Base-by-base conservation (phyloP, 2,888 invertebrate genomes). In the Anodontia alba region DNA sequence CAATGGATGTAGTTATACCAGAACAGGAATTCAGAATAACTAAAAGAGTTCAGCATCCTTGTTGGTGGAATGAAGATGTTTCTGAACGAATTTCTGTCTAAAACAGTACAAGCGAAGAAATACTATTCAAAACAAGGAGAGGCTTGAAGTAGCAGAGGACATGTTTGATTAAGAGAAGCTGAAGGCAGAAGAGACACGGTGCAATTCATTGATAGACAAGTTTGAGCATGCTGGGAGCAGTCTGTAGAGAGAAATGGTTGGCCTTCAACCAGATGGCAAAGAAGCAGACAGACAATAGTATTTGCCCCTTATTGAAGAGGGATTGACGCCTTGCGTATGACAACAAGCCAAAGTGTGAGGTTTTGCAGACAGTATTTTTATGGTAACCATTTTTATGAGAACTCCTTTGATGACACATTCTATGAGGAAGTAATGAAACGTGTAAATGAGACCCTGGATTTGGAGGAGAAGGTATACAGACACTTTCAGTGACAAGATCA, bases 1-100 rank as follows among this genome's bases (percentile, higher is more conserved):
- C 57, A 7, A 10, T 26, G 8, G 57, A 57, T 57, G 57, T 17
- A 49, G n/a, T 49, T 3, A 49, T 49, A 49, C 49, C 49, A 49
- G 12, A 10, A 3, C 10, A 49, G 49, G n/a, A 10, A 20, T 20
- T 49, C 20, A 49, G 20, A 20, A 49, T 20, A 5, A 49, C 49
- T 17, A 20, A 20, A 26, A 29, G 26, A 29, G 10, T 23, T 2
- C 3, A 49, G 20, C 49, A 57, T 57, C 57, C 57, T 10, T 57
- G 57, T 10, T 57, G 57, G 57, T 57, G 57, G 57, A 57, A 57
- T 57, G 8, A 57, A 29, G 26, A 57, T 23, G 57, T 57, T 10
- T 5, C 7, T 8, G 7, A 3, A 7, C 7, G 29, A 57, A 23
- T 26, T 10, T 10, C 29, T 29, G 7, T 20, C 26, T 10, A 26